Conservation (phyloP, 2,888 invertebrate genomes). For the Coronaproctus castanopsis region DNA sequence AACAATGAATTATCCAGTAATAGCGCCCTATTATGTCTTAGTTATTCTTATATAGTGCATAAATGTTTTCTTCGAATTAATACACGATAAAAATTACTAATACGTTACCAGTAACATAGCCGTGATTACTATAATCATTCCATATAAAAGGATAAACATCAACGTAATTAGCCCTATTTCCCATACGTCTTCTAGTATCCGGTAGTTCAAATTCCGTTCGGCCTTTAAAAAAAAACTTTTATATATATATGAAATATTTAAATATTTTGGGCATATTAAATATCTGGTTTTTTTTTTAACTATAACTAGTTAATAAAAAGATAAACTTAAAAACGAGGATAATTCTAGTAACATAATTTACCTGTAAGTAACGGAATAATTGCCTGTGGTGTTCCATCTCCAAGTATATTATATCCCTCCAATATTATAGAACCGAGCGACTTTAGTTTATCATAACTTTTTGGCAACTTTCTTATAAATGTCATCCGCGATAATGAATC, state of each 20-base stretch:
- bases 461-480: constrained; percentile 56
- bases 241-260: background rate
- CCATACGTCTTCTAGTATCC: constrained; percentile 51
- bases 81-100: too few species aligned
- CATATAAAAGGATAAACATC: constrained; percentile 72
- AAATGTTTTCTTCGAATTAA: too few species aligned
- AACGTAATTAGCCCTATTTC: constrained; percentile 38
- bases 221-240: constrained; percentile 22
- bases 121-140: constrained; percentile 48
- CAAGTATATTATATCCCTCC: constrained; percentile 61
- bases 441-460: constrained; percentile 45
- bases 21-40: too few species aligned
- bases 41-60: too few species aligned
- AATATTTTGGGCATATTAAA: background rate
- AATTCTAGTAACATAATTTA: too few species aligned
- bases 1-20: too few species aligned
- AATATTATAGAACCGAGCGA: constrained; percentile 41
- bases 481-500: constrained; percentile 72
- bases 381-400: constrained; percentile 72
- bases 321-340: too few species aligned
- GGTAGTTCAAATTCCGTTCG: constrained; percentile 60
- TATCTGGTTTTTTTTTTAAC: background rate
- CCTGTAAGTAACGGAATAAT: constrained; percentile 74
- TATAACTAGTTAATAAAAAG: background rate
- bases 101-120: constrained; percentile 30